Percentiles rank a stretch among this genome's conserved stretches.
Conservation (phyloP, 2,888 invertebrate genomes). For the Luperina testacea region DNA sequence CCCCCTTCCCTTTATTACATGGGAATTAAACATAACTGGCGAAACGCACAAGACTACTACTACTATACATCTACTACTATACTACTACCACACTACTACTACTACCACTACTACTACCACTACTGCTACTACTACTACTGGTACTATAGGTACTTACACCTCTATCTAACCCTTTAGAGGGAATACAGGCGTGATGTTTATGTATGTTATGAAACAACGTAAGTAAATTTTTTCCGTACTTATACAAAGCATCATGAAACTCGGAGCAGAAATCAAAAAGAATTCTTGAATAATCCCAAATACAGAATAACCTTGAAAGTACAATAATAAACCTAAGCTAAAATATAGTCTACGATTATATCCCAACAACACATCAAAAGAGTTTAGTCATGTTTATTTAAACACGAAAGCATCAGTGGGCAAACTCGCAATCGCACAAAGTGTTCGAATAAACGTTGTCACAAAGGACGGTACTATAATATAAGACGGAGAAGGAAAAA, state of each 20-base stretch:
- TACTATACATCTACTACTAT: too few relatives aligned
- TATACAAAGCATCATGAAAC: not conserved
- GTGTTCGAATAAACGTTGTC: conserved; percentile 70
- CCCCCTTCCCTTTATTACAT: not conserved
- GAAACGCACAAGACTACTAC: too few relatives aligned
- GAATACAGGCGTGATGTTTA: not conserved
- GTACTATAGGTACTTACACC: not conserved
- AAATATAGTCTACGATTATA: conserved; percentile 25
- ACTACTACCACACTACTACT: too few relatives aligned
- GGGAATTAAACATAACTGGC: not conserved
- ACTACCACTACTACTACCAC: too few relatives aligned
- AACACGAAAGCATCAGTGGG: conserved; percentile 58
- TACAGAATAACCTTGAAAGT: conserved; percentile 28
- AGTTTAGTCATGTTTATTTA: conserved; percentile 60
- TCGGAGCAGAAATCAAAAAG: not conserved
- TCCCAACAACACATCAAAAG: conserved; percentile 47
- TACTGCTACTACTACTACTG: too few relatives aligned
- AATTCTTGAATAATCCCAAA: not conserved
- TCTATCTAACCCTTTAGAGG: not conserved
- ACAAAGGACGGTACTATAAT: conserved; percentile 72
- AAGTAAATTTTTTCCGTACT: not conserved
- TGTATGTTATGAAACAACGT: not conserved
- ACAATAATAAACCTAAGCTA: conserved; percentile 25
- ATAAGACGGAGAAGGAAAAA: conserved; percentile 73
- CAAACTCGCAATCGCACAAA: conserved; percentile 67